phyloP scores from a whole-genome alignment of 2,888 invertebrate species.

The Nycteola revayana region DNA sequence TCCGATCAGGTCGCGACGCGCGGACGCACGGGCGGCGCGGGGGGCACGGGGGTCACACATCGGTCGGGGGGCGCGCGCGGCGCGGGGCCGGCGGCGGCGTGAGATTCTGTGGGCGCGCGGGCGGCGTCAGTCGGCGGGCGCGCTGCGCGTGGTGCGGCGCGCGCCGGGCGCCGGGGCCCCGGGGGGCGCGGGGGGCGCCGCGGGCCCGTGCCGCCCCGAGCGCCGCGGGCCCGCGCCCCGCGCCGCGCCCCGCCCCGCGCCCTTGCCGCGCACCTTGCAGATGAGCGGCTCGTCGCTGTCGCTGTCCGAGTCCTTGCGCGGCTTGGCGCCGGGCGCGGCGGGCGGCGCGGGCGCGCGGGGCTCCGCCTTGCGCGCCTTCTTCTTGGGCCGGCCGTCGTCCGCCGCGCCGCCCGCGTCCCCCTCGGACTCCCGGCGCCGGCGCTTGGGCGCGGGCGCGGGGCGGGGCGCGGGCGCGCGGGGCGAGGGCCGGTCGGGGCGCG shows the following conservation, averaged over 20 bases:
- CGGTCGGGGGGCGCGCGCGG: slow-evolving; percentile 65
- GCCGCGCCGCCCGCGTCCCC: slow-evolving; percentile 81
- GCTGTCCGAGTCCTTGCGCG: slow-evolving; percentile 86
- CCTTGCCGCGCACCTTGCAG: slow-evolving; percentile 84
- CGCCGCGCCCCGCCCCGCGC: slow-evolving; percentile 21
- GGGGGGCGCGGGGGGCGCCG: slow-evolving; percentile 45
- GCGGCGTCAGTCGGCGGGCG: slow-evolving; percentile 47
- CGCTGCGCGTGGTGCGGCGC: slow-evolving; percentile 49
- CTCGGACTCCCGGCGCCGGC: slow-evolving; percentile 91
- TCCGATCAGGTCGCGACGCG: no score
- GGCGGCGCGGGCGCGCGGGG: slow-evolving; percentile 72
- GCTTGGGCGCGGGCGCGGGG: slow-evolving; percentile 77
- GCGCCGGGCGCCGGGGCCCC: slow-evolving; percentile 45
- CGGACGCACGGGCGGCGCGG: no score
- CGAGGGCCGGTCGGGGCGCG: slow-evolving; percentile 64
- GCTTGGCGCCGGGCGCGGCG: slow-evolving; percentile 73
- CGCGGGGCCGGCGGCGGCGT: slow-evolving; percentile 43
- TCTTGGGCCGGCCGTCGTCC: slow-evolving; percentile 59
- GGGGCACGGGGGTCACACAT: no score
- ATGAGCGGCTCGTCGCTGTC: slow-evolving; percentile 92
- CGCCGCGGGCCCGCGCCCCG: slow-evolving; percentile 78
- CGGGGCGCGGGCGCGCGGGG: slow-evolving; percentile 69
- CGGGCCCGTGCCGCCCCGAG: slow-evolving; percentile 75
- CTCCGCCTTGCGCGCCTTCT: slow-evolving; percentile 62
- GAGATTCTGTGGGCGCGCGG: slow-evolving; percentile 67